These are phyloP conservation scores for Spodoptera litura DNA, from an alignment of 1,140 invertebrate genomes.

Conservation along the genomic window DNA sequence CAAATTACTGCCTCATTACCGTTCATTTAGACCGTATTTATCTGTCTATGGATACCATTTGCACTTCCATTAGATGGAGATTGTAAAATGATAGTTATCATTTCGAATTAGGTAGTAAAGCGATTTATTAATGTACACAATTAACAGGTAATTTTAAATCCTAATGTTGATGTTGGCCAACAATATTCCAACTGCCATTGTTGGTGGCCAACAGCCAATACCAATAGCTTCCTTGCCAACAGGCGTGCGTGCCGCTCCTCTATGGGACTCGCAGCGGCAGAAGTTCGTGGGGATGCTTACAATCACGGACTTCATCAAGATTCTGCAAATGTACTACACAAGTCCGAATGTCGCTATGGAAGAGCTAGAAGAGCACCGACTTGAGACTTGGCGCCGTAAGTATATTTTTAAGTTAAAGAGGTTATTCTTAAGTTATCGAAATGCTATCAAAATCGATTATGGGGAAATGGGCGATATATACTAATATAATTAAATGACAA, in stretches of 20 bases:
- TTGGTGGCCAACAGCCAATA: conserved; percentile 5
- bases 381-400: conserved; percentile 97
- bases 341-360: conserved; percentile 96
- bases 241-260: conserved; percentile 98
- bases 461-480: no score
- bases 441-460: no score
- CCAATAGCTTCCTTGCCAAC: conserved; percentile 48
- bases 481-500: no score
- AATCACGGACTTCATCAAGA: conserved; percentile 99
- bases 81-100: neutral
- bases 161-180: neutral
- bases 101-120: no score
- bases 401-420: conserved; percentile 51
- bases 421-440: no score
- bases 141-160: neutral
- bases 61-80: neutral
- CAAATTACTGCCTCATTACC: no score
- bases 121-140: neutral
- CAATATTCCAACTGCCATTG: neutral
- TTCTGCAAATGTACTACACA: conserved; percentile 98
- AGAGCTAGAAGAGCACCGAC: conserved; percentile 98
- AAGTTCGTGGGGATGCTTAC: conserved; percentile 99
- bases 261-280: conserved; percentile 98
- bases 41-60: neutral
- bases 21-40: neutral